phyloP scores from a whole-genome alignment of 2,888 invertebrate genomes.

The Colostygia pectinataria region DNA sequence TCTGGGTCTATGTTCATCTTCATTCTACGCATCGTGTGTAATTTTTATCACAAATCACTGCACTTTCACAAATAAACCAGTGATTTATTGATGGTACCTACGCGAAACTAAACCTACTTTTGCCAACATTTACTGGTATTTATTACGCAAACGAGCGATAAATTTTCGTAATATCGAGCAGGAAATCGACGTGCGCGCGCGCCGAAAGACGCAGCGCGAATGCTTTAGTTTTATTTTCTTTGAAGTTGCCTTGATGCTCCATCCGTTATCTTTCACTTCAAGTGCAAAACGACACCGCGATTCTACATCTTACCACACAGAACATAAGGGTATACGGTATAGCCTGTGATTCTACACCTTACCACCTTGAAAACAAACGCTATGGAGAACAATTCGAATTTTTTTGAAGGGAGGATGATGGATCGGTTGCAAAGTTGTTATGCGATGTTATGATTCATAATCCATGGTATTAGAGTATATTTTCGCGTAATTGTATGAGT shows the following conservation, averaged over 20 bases:
- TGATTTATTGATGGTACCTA: constrained; percentile 23
- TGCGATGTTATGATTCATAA: constrained; percentile 25
- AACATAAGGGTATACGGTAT: constrained; percentile 27
- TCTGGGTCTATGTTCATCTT: constrained; percentile 72
- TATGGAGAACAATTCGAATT: constrained; percentile 4
- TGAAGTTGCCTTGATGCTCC: constrained; percentile 39
- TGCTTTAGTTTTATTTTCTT: constrained; percentile 46
- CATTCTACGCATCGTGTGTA: constrained; percentile 71
- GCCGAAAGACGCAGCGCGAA: constrained; percentile 42
- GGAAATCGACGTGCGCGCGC: constrained; percentile 41
- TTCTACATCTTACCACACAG: constrained; percentile 27
- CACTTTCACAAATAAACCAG: constrained; percentile 4
- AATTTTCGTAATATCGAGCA: neutral
- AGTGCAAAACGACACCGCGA: constrained; percentile 45
- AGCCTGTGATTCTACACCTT: constrained; percentile 32
- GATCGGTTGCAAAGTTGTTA: constrained; percentile 24
- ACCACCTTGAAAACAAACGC: constrained; percentile 28
- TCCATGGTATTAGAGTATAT: constrained; percentile 19
- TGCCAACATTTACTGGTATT: too few species aligned
- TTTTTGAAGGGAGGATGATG: constrained; percentile 25
- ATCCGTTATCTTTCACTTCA: constrained; percentile 55
- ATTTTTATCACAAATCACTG: constrained; percentile 15
- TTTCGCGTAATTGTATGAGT: constrained; percentile 19
- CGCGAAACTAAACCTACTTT: too few species aligned
- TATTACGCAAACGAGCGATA: neutral